A percentile compares a stretch with the other conserved stretches of the same genome.
These are phyloP conservation scores for Callospermophilus lateralis DNA, from an alignment of 2,113 vertebrate species.

Conservation along the genomic window DNA sequence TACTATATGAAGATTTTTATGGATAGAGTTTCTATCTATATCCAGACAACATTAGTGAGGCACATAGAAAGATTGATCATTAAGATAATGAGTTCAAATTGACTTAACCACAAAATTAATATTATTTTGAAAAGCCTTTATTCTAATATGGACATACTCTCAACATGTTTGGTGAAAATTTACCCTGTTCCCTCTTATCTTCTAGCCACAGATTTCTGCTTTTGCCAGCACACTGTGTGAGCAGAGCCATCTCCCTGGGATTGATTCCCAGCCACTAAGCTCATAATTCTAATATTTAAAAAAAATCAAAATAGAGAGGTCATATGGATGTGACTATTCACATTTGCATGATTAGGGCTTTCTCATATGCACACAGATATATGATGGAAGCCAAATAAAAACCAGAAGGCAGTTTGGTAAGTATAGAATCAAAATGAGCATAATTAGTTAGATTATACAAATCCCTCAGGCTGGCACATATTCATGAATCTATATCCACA, in stretches of 20 bases:
- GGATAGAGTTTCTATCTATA: neutral
- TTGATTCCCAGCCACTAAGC: neutral
- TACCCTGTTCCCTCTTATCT: neutral
- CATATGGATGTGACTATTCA: neutral
- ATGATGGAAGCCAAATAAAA: neutral
- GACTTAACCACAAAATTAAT: neutral
- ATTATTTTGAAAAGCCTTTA: neutral
- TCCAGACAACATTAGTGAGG: neutral
- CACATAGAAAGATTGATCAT: neutral
- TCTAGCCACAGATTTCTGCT: neutral
- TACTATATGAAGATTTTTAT: neutral
- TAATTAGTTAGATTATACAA: slow-evolving; percentile 44
- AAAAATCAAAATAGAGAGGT: neutral
- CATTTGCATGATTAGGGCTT: neutral
- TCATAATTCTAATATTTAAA: slow-evolving; percentile 1
- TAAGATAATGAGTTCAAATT: neutral
- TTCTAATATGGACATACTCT: neutral
- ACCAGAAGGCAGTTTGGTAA: neutral
- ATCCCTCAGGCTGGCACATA: neutral
- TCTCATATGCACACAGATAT: neutral
- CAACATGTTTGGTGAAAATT: neutral
- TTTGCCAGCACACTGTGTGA: neutral
- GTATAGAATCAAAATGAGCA: neutral
- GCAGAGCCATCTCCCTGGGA: neutral
- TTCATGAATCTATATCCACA: neutral